Evolutionary conservation across 1,140 invertebrate species (phyloP).

Genomic region (Drosophila funebris): DNA sequence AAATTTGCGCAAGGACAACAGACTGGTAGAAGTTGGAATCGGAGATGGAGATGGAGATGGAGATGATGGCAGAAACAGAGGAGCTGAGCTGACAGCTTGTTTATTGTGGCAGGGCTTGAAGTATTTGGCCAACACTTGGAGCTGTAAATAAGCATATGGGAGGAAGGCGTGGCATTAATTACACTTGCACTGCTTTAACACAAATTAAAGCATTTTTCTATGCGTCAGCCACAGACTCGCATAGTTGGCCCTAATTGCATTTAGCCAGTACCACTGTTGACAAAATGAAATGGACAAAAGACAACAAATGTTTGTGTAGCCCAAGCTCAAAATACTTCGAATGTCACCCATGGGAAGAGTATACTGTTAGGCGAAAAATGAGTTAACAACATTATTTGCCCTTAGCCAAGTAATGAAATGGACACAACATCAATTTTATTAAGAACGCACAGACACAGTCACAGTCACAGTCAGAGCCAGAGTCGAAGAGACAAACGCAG

Average conservation of each 20-base stretch:
- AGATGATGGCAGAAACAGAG: neutral
- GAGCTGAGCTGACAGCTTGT: constrained; percentile 49
- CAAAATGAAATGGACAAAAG: constrained; percentile 49
- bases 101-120: constrained; percentile 55
- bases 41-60: neutral
- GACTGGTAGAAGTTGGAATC: no score
- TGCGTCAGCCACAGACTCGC: constrained; percentile 20
- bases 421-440: constrained; percentile 57
- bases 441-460: no score
- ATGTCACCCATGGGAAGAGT: constrained; percentile 59
- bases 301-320: no score
- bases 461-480: no score
- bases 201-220: constrained; percentile 71
- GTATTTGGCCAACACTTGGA: constrained; percentile 59
- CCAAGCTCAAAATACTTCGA: constrained; percentile 24
- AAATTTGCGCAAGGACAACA: constrained; percentile 49
- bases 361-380: constrained; percentile 60
- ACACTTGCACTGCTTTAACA: constrained; percentile 63
- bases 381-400: constrained; percentile 74
- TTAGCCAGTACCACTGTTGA: constrained; percentile 53
- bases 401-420: constrained; percentile 44
- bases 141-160: constrained; percentile 62
- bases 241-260: constrained; percentile 62
- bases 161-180: constrained; percentile 49
- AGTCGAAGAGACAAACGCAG: neutral